phyloP scores from a whole-genome alignment of 1,140 invertebrate genomes.

The Leptinotarsa lineolata region DNA sequence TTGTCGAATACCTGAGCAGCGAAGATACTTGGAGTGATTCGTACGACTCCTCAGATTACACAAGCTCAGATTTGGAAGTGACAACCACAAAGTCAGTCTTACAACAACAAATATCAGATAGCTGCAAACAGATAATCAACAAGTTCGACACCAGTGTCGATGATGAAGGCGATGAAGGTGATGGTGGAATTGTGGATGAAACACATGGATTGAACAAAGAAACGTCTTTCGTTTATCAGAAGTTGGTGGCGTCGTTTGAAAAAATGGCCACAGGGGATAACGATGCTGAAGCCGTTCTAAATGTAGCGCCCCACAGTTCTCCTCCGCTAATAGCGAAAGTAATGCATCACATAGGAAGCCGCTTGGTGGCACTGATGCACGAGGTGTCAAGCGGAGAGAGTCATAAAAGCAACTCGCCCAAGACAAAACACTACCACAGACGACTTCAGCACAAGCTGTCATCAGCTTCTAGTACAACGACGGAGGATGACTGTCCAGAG shows the following conservation, averaged over 20 bases:
- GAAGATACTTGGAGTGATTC: conserved; percentile 93
- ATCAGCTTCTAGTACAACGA: conserved; percentile 71
- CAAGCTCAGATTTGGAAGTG: conserved; percentile 84
- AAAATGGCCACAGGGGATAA: conserved; percentile 67
- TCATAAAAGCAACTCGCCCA: conserved; percentile 58
- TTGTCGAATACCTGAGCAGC: conserved; percentile 87
- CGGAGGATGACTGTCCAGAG: conserved; percentile 77
- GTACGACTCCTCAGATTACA: conserved; percentile 88
- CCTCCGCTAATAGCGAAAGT: conserved; percentile 89
- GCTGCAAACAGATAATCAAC: conserved; percentile 84
- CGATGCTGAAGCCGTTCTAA: conserved; percentile 54
- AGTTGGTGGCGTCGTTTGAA: conserved; percentile 77
- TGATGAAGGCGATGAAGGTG: conserved; percentile 62
- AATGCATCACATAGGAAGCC: conserved; percentile 88
- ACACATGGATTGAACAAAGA: conserved; percentile 67
- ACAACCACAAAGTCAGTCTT: conserved; percentile 70
- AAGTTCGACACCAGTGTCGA: conserved; percentile 72
- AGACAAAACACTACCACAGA: conserved; percentile 61
- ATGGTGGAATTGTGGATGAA: conserved; percentile 61
- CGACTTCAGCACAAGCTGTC: conserved; percentile 63
- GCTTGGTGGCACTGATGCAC: conserved; percentile 90
- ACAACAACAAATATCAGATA: conserved; percentile 84
- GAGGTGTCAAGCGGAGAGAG: conserved; percentile 79
- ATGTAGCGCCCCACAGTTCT: conserved; percentile 68
- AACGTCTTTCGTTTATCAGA: conserved; percentile 82